Conservation (phyloP, 2,888 invertebrate species). For the Stegophylla sp. region DNA sequence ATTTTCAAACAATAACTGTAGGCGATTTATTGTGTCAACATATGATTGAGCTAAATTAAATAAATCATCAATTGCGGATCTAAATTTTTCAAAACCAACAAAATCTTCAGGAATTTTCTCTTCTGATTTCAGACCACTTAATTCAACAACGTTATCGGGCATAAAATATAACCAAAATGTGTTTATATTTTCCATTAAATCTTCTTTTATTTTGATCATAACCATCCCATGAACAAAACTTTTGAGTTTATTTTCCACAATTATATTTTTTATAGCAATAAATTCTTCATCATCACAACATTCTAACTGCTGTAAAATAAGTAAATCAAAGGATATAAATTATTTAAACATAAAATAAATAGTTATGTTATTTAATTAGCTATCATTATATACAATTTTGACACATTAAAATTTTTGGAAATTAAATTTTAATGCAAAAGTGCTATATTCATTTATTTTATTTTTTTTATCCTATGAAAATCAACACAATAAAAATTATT, state of each 20-base stretch:
- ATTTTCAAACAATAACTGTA: slow-evolving; percentile 44
- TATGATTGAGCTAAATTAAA: slow-evolving; percentile 66
- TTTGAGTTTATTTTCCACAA: slow-evolving; percentile 63
- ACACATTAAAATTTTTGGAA: no score
- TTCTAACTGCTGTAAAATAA: slow-evolving; percentile 60
- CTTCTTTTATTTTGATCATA: slow-evolving; percentile 26
- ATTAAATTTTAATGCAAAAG: no score
- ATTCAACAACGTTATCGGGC: slow-evolving; percentile 35
- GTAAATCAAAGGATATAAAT: neutral
- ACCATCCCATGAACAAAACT: slow-evolving; percentile 54
- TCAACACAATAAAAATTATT: no score
- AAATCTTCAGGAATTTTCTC: slow-evolving; percentile 24
- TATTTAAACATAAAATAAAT: neutral
- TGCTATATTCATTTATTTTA: no score
- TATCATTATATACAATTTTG: no score
- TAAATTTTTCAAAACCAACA: slow-evolving; percentile 73
- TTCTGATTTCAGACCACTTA: slow-evolving; percentile 2
- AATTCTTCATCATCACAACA: slow-evolving; percentile 65
- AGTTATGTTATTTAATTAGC: no score
- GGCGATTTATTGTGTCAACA: slow-evolving; percentile 21
- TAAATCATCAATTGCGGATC: slow-evolving; percentile 73
- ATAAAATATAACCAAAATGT: slow-evolving; percentile 51
- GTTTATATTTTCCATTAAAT: slow-evolving; percentile 38
- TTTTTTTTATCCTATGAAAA: no score
- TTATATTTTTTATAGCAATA: slow-evolving; percentile 63